Evolutionary conservation across 1,140 invertebrate genomes (phyloP).

Genomic region (Diprion similis): DNA sequence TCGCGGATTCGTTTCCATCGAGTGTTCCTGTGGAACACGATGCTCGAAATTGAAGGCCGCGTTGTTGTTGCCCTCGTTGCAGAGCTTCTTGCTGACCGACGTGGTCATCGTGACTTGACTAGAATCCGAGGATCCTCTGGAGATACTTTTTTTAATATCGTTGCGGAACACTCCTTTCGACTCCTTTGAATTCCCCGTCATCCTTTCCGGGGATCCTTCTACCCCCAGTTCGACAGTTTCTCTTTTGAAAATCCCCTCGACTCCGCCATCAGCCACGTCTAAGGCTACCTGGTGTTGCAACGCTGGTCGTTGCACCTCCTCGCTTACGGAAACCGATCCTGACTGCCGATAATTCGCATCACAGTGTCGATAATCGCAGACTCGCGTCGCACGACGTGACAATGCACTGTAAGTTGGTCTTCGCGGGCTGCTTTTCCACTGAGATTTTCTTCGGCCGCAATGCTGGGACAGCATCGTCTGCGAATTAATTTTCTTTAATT

Average conservation of each 20-base stretch:
- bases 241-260: background rate
- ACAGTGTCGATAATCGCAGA: conserved; percentile 30
- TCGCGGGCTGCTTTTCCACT: conserved; percentile 32
- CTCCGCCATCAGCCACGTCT: background rate
- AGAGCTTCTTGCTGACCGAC: conserved; percentile 47
- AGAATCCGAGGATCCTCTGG: conserved; percentile 46
- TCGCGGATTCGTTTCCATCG: conserved; percentile 30
- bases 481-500: conserved; percentile 2
- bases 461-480: conserved; percentile 58
- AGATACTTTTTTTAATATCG: conserved; percentile 26
- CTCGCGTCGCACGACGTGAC: conserved; percentile 38
- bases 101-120: conserved; percentile 56
- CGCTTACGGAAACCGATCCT: conserved; percentile 43
- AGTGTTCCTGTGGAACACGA: conserved; percentile 23
- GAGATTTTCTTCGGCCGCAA: conserved; percentile 46
- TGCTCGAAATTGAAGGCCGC: background rate
- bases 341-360: conserved; percentile 34
- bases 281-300: background rate
- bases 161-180: background rate
- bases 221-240: background rate
- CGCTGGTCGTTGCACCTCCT: conserved; percentile 45
- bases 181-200: background rate
- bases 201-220: background rate
- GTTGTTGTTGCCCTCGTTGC: conserved; percentile 42
- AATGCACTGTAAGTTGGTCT: conserved; percentile 50